Conservation (phyloP, 2,113 vertebrate species). For the Lepidothrix coronata region DNA sequence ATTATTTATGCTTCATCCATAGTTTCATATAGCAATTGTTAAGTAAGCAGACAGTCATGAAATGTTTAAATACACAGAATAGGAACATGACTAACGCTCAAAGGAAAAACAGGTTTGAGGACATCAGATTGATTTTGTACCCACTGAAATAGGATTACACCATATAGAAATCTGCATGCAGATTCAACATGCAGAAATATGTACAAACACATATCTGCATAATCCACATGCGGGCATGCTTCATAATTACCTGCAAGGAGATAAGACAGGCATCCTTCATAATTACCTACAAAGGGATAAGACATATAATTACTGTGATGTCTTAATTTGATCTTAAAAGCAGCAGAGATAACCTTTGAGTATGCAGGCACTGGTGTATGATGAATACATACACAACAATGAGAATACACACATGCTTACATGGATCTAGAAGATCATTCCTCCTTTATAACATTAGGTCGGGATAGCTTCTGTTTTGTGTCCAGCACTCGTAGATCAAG, state of each 20-base stretch:
- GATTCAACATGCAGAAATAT: background rate
- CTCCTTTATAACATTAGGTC: background rate
- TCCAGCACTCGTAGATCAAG: background rate
- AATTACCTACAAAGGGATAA: background rate
- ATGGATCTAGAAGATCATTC: background rate
- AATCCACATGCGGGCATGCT: background rate
- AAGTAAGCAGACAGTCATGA: background rate
- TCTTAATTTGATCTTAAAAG: background rate
- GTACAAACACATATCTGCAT: background rate
- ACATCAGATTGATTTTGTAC: background rate
- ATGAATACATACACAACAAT: background rate
- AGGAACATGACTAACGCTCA: background rate
- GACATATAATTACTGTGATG: background rate
- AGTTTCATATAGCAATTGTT: background rate
- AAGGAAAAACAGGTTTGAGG: background rate
- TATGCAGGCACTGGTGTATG: background rate
- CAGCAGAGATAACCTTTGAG: background rate
- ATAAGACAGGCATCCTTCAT: background rate
- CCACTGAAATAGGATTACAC: background rate
- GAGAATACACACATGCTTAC: background rate
- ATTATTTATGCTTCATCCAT: background rate
- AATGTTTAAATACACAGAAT: background rate
- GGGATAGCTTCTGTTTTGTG: background rate
- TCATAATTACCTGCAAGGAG: background rate
- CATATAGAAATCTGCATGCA: background rate